A percentile compares a stretch with the other conserved stretches of the same genome.
Evolutionary conservation across 1,140 invertebrate genomes (phyloP).

Genomic region (Paraescarpia echinospica): DNA sequence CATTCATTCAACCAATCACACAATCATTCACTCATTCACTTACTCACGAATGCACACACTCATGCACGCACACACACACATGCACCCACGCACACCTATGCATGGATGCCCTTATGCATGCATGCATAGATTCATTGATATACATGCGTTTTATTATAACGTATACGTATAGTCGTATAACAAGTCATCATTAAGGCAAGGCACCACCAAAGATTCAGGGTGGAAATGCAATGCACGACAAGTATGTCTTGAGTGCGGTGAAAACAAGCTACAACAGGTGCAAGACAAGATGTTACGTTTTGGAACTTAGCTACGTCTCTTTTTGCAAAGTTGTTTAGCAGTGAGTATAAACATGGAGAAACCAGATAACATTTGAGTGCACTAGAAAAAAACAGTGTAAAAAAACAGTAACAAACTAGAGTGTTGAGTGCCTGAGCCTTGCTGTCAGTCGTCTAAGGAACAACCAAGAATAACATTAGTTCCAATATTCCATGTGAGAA

Average conservation of each 20-base stretch:
- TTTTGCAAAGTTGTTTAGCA: too few relatives aligned
- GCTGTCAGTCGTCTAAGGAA: not conserved
- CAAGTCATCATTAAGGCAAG: too few relatives aligned
- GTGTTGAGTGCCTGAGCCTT: not conserved
- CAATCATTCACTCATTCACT: not conserved
- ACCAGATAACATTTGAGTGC: not conserved
- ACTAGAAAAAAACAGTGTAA: not conserved
- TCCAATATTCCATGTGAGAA: too few relatives aligned
- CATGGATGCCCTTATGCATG: not conserved
- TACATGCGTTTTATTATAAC: too few relatives aligned
- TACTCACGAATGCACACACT: not conserved
- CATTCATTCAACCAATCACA: too few relatives aligned
- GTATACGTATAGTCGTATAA: too few relatives aligned
- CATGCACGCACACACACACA: not conserved
- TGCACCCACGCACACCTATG: not conserved
- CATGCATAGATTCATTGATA: not conserved
- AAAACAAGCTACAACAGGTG: too few relatives aligned
- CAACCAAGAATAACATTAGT: not conserved
- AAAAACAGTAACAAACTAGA: not conserved
- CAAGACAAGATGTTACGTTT: too few relatives aligned
- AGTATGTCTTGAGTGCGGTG: too few relatives aligned
- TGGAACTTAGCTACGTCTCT: too few relatives aligned
- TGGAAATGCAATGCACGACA: too few relatives aligned
- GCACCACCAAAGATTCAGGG: too few relatives aligned
- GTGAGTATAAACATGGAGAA: not conserved